phyloP scores from a whole-genome alignment of 2,113 vertebrate genomes.

The Calidris pugnax region DNA sequence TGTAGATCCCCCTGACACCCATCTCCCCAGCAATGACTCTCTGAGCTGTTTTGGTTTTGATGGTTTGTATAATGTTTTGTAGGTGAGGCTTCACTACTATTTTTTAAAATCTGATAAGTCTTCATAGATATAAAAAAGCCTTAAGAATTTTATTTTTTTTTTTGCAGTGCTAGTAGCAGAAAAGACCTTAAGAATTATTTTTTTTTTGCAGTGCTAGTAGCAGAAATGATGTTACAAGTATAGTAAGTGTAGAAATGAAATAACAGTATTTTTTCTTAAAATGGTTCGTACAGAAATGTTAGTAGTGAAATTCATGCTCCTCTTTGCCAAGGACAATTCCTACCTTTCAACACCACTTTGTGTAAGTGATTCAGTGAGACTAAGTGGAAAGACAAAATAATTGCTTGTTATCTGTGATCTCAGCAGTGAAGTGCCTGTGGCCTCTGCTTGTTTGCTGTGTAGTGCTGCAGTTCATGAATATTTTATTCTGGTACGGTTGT shows the following conservation, averaged over 20 bases:
- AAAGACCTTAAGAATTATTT: background rate
- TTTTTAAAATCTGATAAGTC: background rate
- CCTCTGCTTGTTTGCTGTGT: conserved; percentile 2
- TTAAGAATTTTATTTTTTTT: background rate
- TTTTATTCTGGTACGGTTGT: conserved; percentile 18
- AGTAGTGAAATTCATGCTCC: background rate
- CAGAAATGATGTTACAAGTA: background rate
- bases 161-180: background rate
- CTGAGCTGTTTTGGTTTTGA: background rate
- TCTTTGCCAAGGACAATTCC: background rate
- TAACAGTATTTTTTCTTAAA: background rate
- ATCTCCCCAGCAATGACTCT: accelerated
- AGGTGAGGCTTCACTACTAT: background rate
- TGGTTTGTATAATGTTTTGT: background rate
- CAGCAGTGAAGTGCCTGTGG: conserved; percentile 19
- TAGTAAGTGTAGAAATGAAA: background rate
- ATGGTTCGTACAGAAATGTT: background rate
- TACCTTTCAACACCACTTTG: background rate
- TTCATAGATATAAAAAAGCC: background rate
- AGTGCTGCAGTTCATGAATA: conserved; percentile 60
- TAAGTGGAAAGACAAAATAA: conserved; percentile 9
- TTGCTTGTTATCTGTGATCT: conserved; percentile 28
- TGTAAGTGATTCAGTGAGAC: background rate
- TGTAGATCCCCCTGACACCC: background rate
- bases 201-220: background rate